These are phyloP conservation scores for Dasyurus viverrinus DNA, from an alignment of 2,113 vertebrate genomes.

Conservation along the genomic window DNA sequence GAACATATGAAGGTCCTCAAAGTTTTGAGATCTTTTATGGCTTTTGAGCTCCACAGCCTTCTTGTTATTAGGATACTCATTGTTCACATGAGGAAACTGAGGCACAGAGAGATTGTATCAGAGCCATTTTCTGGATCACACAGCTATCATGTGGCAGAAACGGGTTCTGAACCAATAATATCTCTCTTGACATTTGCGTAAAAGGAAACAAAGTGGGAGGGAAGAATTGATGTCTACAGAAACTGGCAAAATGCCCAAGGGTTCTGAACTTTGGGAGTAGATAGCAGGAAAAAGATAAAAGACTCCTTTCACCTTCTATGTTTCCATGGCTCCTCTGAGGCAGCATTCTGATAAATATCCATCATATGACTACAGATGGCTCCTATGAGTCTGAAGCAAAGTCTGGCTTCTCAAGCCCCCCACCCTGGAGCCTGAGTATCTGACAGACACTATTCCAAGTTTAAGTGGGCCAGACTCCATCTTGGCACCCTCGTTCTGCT, in stretches of 20 bases:
- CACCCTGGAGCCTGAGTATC: background rate
- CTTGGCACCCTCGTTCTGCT: accelerated
- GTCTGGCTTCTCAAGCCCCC: too few relatives aligned
- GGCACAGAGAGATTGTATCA: background rate
- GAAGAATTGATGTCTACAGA: background rate
- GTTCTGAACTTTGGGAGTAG: background rate
- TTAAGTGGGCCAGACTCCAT: accelerated
- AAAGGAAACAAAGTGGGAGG: background rate
- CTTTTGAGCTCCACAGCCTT: background rate
- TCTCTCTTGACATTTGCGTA: background rate
- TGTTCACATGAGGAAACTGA: background rate
- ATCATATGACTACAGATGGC: background rate
- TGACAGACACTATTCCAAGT: background rate
- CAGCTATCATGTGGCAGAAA: background rate
- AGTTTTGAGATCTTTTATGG: background rate
- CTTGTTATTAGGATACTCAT: background rate
- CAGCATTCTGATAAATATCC: background rate
- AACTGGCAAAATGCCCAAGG: background rate
- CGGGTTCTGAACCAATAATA: background rate
- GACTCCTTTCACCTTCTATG: background rate
- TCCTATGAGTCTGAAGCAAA: background rate
- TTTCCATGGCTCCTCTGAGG: background rate
- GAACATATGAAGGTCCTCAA: background rate
- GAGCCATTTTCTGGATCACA: background rate
- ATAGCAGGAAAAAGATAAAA: background rate